These are phyloP conservation scores for Xanthorhoe spadicearia DNA, from an alignment of 2,888 invertebrate species.

Conservation along the genomic window DNA sequence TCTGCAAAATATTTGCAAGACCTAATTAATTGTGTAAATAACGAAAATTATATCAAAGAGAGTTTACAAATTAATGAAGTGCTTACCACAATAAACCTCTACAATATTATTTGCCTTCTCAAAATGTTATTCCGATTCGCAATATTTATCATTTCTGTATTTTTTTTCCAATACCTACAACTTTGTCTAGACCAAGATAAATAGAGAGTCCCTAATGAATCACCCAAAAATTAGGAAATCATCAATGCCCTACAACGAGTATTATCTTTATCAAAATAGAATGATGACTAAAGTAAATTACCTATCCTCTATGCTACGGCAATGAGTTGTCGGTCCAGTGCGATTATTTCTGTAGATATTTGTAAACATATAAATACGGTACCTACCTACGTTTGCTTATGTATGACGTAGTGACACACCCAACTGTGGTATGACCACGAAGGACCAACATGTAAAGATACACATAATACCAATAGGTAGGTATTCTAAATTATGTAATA, in stretches of 20 bases:
- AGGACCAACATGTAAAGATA: not conserved
- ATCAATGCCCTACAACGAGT: too few relatives aligned
- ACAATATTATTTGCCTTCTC: not conserved
- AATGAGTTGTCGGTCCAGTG: not conserved
- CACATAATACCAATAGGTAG: not conserved
- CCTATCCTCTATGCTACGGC: not conserved
- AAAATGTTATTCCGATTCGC: too few relatives aligned
- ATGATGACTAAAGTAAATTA: constrained; percentile 1
- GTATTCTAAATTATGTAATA: too few relatives aligned
- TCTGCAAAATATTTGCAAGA: constrained; percentile 34
- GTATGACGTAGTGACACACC: constrained; percentile 7
- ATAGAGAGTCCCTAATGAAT: too few relatives aligned
- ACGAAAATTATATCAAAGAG: not conserved
- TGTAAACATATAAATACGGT: not conserved
- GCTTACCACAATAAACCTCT: not conserved
- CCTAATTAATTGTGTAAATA: constrained; percentile 11
- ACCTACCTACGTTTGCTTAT: not conserved
- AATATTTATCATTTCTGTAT: too few relatives aligned
- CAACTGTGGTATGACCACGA: not conserved
- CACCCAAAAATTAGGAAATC: too few relatives aligned
- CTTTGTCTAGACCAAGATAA: too few relatives aligned
- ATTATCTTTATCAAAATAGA: not conserved
- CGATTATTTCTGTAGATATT: not conserved
- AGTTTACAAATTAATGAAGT: not conserved
- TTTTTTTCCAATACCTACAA: too few relatives aligned